A percentile compares a stretch with the other conserved stretches of the same genome.
These are phyloP conservation scores for Spialia ferax DNA, from an alignment of 2,888 invertebrate species.

Conservation along the genomic window DNA sequence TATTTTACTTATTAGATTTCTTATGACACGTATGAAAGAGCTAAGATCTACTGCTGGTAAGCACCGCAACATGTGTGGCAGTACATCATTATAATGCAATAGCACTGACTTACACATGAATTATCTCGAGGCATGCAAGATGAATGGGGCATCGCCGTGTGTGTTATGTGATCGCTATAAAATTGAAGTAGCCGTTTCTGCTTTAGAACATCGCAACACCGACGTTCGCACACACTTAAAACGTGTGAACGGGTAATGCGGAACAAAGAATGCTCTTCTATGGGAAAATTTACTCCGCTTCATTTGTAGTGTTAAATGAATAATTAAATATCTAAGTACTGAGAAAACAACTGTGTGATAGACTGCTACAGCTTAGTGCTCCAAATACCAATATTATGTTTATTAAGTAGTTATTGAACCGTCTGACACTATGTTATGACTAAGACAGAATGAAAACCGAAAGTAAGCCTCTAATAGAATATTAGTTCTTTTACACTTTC, in stretches of 20 bases:
- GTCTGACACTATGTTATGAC: background rate
- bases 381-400: conserved; percentile 11
- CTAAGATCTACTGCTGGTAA: conserved; percentile 14
- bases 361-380: conserved; percentile 24
- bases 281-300: conserved; percentile 47
- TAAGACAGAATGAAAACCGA: conserved; percentile 27
- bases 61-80: conserved; percentile 20
- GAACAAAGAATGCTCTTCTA: conserved; percentile 52
- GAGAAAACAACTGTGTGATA: conserved; percentile 30
- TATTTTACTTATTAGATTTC: conserved; percentile 4
- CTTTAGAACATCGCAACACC: conserved; percentile 14
- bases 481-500: conserved; percentile 31
- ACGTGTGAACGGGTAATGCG: conserved; percentile 54
- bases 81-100: conserved; percentile 38
- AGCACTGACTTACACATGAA: conserved; percentile 30
- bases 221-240: conserved; percentile 41
- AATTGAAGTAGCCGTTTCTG: conserved; percentile 26
- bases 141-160: conserved; percentile 29
- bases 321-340: conserved; percentile 33
- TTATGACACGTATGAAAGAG: conserved; percentile 10
- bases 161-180: conserved; percentile 39
- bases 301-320: conserved; percentile 31
- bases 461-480: conserved; percentile 35
- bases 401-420: conserved; percentile 28
- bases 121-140: conserved; percentile 35